These are phyloP conservation scores for Limnephilus rhombicus DNA, from an alignment of 2,888 invertebrate species.

Conservation along the genomic window DNA sequence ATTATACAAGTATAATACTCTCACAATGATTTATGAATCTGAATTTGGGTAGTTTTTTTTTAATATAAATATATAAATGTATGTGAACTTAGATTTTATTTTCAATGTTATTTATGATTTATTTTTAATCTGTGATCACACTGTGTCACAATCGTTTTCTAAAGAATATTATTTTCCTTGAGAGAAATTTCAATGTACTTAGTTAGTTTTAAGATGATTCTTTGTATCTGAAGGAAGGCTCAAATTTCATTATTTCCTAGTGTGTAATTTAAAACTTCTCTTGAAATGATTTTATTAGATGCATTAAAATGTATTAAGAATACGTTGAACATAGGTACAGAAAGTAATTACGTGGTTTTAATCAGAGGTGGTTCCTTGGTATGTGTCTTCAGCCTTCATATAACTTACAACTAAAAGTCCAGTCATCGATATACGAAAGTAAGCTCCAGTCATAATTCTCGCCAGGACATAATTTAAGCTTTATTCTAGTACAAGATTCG, in stretches of 20 bases:
- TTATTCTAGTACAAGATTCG: no score
- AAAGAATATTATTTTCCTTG: slow-evolving; percentile 22
- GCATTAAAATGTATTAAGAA: slow-evolving; percentile 1
- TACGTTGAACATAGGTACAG: slow-evolving; percentile 1
- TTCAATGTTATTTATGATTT: slow-evolving; percentile 59
- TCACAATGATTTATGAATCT: neutral
- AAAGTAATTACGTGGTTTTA: neutral
- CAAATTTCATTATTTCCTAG: slow-evolving; percentile 61
- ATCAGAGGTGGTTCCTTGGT: neutral
- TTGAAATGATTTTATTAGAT: neutral
- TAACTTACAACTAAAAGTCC: no score
- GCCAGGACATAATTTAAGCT: no score
- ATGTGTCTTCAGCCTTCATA: no score
- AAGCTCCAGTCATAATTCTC: no score
- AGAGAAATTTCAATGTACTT: slow-evolving; percentile 35
- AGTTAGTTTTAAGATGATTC: slow-evolving; percentile 40
- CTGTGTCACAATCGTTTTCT: slow-evolving; percentile 58
- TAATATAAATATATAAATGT: slow-evolving; percentile 4
- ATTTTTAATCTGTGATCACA: slow-evolving; percentile 63
- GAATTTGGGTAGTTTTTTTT: slow-evolving; percentile 9
- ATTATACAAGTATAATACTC: neutral
- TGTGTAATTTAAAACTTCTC: slow-evolving; percentile 43
- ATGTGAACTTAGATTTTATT: slow-evolving; percentile 50
- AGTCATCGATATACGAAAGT: no score
- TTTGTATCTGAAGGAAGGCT: slow-evolving; percentile 61